A percentile compares a stretch with the other conserved stretches of the same genome.
Conservation (phyloP, 2,797 vertebrate genomes). For the Otolemur crassicaudatus region DNA sequence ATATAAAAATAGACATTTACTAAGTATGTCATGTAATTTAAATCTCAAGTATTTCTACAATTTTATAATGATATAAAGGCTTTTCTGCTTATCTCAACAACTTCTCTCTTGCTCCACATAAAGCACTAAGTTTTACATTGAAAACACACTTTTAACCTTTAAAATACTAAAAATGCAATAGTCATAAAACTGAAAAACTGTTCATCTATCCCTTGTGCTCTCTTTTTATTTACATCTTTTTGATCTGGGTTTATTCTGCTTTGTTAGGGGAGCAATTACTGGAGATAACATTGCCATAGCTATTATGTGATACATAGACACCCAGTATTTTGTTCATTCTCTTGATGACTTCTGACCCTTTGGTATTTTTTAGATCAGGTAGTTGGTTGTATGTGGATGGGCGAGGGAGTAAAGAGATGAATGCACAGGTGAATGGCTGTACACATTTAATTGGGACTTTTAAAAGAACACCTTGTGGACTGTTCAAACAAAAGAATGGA, state of each 20-base stretch:
- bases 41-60: not conserved
- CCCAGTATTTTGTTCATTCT: constrained; percentile 69
- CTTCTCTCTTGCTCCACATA: constrained; percentile 4
- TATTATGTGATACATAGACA: constrained; percentile 68
- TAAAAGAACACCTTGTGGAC: constrained; percentile 53
- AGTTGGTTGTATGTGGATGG: constrained; percentile 80
- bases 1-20: constrained; percentile 8
- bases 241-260: constrained; percentile 65
- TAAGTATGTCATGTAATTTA: not conserved
- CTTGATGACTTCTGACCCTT: constrained; percentile 79
- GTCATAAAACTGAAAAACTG: constrained; percentile 44
- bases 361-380: constrained; percentile 68
- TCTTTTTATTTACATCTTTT: constrained; percentile 74
- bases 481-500: constrained; percentile 50
- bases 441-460: constrained; percentile 79
- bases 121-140: constrained; percentile 38
- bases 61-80: not conserved
- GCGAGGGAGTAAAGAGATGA: constrained; percentile 59
- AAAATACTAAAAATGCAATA: constrained; percentile 48
- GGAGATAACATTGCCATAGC: constrained; percentile 77
- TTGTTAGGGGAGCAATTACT: constrained; percentile 84
- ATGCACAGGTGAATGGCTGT: constrained; percentile 81
- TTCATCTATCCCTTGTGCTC: not conserved
- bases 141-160: constrained; percentile 53
- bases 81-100: constrained; percentile 44